Conservation (phyloP, 2,113 vertebrate species). For the Myanophis thanlyinensis region DNA sequence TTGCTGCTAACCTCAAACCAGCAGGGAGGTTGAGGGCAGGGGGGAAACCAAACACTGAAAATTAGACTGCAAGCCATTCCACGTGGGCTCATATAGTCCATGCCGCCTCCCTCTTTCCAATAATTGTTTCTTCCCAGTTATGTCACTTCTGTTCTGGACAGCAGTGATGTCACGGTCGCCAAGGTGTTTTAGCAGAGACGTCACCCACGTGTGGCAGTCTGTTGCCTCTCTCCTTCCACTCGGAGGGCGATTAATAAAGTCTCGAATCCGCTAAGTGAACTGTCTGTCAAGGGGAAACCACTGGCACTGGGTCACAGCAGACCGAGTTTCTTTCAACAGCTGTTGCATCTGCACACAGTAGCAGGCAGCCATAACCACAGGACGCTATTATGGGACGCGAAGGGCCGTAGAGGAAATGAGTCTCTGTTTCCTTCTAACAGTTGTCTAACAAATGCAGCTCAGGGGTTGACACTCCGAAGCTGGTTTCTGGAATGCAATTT, state of each 20-base stretch:
- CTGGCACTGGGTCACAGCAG: not conserved
- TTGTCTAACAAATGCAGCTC: not conserved
- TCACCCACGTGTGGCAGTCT: not conserved
- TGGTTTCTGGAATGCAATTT: not conserved
- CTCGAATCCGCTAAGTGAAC: not conserved
- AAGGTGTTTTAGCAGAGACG: not conserved
- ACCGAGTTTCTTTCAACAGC: not conserved
- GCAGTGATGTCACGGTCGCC: not conserved
- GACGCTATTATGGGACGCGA: not conserved
- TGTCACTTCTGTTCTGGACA: constrained; percentile 5
- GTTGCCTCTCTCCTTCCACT: not conserved
- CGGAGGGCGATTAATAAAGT: not conserved
- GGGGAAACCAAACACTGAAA: not conserved
- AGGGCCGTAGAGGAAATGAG: constrained; percentile 5
- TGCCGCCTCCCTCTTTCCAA: not conserved
- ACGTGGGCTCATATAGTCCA: not conserved
- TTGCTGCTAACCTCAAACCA: not conserved
- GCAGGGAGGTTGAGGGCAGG: too few species aligned
- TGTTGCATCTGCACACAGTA: not conserved
- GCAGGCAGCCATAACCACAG: not conserved
- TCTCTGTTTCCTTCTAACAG: not conserved
- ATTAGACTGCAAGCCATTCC: not conserved
- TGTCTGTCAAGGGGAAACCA: not conserved
- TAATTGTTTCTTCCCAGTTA: not conserved
- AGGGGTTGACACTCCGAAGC: not conserved